These are phyloP conservation scores for Oenanthe melanoleuca DNA, from an alignment of 2,113 vertebrate species.

Conservation along the genomic window DNA sequence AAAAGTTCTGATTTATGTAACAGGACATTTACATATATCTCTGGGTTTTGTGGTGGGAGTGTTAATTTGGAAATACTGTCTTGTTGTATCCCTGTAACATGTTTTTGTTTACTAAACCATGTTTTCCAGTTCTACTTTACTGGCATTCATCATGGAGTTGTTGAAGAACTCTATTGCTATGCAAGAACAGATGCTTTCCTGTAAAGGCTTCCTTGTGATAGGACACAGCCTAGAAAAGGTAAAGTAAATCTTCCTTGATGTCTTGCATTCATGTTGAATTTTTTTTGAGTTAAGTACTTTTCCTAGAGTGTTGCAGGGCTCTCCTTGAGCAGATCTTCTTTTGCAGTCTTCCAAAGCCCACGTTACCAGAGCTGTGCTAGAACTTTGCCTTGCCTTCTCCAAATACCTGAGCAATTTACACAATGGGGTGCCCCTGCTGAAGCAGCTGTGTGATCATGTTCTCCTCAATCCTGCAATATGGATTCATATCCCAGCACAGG, in stretches of 20 bases:
- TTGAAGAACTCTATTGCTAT: constrained; percentile 97
- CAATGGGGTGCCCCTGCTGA: constrained; percentile 90
- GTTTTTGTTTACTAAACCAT: background rate
- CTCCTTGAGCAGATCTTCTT: background rate
- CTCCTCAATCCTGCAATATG: constrained; percentile 97
- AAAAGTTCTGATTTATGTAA: background rate
- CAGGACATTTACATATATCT: background rate
- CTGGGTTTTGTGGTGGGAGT: background rate
- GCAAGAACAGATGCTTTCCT: constrained; percentile 98
- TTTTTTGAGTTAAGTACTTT: constrained; percentile 15
- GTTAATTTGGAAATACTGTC: background rate
- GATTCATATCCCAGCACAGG: constrained; percentile 96
- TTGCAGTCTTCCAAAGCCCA: constrained; percentile 94
- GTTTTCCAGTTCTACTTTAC: constrained; percentile 88
- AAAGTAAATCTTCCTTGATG: constrained; percentile 20
- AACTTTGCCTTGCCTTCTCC: constrained; percentile 93
- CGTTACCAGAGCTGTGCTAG: constrained; percentile 88
- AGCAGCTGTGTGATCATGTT: constrained; percentile 96
- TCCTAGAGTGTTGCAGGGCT: background rate
- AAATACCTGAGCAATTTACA: constrained; percentile 95
- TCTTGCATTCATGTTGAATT: background rate
- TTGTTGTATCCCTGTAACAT: background rate
- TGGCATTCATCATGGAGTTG: constrained; percentile 96
- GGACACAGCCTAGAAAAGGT: constrained; percentile 98
- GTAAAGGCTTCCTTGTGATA: constrained; percentile 97